A percentile compares a stretch with the other conserved stretches of the same genome.
phyloP scores from a whole-genome alignment of 2,888 invertebrate species.

The Cantharis flavilabris region DNA sequence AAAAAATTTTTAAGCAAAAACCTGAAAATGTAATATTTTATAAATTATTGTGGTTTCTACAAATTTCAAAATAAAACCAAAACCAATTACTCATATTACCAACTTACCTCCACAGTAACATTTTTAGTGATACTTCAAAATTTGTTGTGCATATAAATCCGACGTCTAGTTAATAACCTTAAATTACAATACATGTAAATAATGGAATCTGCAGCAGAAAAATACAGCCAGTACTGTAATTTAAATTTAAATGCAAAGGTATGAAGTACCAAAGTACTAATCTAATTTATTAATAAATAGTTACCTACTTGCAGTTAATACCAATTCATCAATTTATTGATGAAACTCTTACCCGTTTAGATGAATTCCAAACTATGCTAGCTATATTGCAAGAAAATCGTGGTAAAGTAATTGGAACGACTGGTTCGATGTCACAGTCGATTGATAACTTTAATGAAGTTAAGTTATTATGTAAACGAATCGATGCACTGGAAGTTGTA shows the following conservation, averaged over 20 bases:
- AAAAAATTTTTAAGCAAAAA: too few species aligned
- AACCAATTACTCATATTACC: too few species aligned
- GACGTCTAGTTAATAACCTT: not conserved
- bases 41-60: too few species aligned
- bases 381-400: slow-evolving; percentile 59
- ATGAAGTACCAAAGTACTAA: not conserved
- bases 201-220: slow-evolving; percentile 63
- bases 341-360: slow-evolving; percentile 68
- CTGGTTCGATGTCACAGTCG: slow-evolving; percentile 58
- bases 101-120: too few species aligned
- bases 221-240: slow-evolving; percentile 91
- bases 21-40: too few species aligned
- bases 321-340: slow-evolving; percentile 67
- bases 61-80: too few species aligned
- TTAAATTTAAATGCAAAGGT: slow-evolving; percentile 76
- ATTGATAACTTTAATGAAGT: slow-evolving; percentile 60
- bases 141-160: not conserved
- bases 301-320: slow-evolving; percentile 35
- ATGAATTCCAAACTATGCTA: slow-evolving; percentile 67
- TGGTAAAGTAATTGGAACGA: slow-evolving; percentile 56
- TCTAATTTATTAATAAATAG: not conserved
- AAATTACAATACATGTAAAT: not conserved
- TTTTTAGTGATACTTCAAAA: not conserved
- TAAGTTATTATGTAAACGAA: slow-evolving; percentile 59
- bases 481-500: slow-evolving; percentile 60